These are phyloP conservation scores for Parasteatoda tepidariorum DNA, from an alignment of 1,140 invertebrate genomes.

Conservation along the genomic window DNA sequence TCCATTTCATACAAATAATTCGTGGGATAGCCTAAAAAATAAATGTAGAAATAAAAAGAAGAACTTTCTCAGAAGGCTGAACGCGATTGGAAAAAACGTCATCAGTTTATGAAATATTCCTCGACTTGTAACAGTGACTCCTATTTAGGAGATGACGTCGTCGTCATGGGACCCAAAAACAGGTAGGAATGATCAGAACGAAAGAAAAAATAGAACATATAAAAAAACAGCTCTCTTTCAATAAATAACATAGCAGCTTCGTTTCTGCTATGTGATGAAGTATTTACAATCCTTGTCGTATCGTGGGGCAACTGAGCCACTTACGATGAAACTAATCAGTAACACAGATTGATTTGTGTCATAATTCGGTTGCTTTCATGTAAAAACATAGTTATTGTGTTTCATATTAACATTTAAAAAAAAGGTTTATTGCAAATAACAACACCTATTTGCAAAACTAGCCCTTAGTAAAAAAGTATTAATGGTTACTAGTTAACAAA, in stretches of 20 bases:
- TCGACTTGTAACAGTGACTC: background rate
- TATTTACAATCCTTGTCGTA: too few species aligned
- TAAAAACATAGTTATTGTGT: too few species aligned
- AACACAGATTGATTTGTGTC: too few species aligned
- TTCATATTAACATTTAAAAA: too few species aligned
- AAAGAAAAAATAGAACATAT: background rate
- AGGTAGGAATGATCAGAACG: background rate
- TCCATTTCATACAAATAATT: background rate
- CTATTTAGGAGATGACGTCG: constrained; percentile 14
- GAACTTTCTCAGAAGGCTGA: background rate
- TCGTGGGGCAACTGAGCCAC: too few species aligned
- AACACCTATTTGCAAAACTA: too few species aligned
- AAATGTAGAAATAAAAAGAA: background rate
- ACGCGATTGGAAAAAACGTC: background rate
- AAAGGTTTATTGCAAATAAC: too few species aligned
- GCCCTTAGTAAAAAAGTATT: too few species aligned
- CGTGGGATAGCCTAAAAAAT: too few species aligned
- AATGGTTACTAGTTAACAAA: too few species aligned
- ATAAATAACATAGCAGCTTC: constrained; percentile 25
- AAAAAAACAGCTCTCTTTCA: background rate
- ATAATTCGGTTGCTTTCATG: too few species aligned
- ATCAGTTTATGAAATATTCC: constrained; percentile 23
- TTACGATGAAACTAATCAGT: too few species aligned
- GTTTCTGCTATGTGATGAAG: background rate
- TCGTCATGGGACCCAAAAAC: background rate